Conservation (phyloP, 1,140 invertebrate genomes). For the Lanistes nyassanus region DNA sequence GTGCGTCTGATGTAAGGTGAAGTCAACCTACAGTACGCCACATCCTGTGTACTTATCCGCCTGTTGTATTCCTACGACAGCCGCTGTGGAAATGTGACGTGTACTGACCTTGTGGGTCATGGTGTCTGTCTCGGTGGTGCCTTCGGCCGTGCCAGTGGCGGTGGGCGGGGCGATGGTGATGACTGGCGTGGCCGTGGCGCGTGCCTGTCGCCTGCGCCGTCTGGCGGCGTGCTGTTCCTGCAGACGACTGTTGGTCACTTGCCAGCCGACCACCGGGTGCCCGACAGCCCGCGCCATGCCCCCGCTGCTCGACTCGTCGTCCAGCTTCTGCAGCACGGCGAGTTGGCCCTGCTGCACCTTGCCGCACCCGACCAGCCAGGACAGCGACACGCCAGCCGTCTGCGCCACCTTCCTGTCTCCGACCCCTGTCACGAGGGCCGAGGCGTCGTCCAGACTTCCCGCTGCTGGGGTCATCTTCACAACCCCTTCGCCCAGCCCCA, state of each 20-base stretch:
- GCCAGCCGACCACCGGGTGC: constrained; percentile 76
- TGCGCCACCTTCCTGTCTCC: constrained; percentile 70
- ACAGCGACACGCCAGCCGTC: constrained; percentile 69
- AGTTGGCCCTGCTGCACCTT: constrained; percentile 71
- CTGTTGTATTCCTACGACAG: too few species aligned
- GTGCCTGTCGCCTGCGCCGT: constrained; percentile 37
- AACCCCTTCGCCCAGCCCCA: constrained; percentile 58
- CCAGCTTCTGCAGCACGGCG: constrained; percentile 72
- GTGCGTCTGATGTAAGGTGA: too few species aligned
- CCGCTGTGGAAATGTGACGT: too few species aligned
- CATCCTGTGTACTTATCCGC: too few species aligned
- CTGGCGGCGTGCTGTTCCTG: constrained; percentile 48
- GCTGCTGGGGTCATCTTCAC: constrained; percentile 67
- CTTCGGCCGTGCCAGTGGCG: constrained; percentile 33
- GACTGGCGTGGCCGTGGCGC: constrained; percentile 44
- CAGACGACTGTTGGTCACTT: constrained; percentile 69
- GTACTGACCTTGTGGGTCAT: constrained; percentile 41
- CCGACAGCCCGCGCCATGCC: constrained; percentile 73
- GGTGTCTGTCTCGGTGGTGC: constrained; percentile 29
- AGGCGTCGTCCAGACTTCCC: constrained; percentile 61
- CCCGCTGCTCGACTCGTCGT: constrained; percentile 74
- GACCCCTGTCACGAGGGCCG: constrained; percentile 72
- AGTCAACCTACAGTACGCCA: too few species aligned
- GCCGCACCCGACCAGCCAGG: constrained; percentile 78
- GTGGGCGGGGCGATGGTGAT: constrained; percentile 43